These are phyloP conservation scores for Styela plicata DNA, from an alignment of 23 tunicate genomes.

Conservation along the genomic window DNA sequence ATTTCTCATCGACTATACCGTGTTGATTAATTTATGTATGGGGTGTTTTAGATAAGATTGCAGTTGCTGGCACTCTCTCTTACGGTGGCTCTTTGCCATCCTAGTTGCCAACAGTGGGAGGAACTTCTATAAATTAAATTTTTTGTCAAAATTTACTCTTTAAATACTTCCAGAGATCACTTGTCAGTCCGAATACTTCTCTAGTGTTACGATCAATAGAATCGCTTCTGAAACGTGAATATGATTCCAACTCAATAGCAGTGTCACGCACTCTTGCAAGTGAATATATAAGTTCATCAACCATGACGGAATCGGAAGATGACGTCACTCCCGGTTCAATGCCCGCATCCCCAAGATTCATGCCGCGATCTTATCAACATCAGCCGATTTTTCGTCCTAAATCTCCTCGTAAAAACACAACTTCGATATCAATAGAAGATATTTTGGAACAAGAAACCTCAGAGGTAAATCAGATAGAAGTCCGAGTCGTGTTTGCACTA, in stretches of 20 bases:
- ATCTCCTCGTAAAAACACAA: neutral
- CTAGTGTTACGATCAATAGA: conserved; percentile 40
- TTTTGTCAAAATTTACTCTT: too few relatives aligned
- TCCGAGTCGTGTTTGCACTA: too few relatives aligned
- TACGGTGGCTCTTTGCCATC: too few relatives aligned
- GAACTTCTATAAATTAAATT: too few relatives aligned
- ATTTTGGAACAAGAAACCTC: conserved; percentile 1
- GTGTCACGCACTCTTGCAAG: conserved; percentile 30
- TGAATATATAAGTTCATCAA: conserved; percentile 26
- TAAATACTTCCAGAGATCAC: conserved; percentile 71
- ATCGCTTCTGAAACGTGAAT: conserved; percentile 48
- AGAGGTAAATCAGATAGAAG: too few relatives aligned
- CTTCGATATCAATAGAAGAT: conserved; percentile 4
- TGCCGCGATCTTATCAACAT: neutral
- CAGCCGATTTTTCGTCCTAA: neutral
- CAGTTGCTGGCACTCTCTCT: too few relatives aligned
- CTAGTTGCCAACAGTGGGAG: too few relatives aligned
- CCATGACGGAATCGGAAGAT: conserved; percentile 35
- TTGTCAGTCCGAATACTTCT: conserved; percentile 39
- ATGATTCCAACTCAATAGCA: conserved; percentile 43
- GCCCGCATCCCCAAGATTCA: neutral
- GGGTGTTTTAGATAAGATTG: too few relatives aligned
- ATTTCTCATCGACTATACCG: too few relatives aligned
- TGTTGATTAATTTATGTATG: too few relatives aligned
- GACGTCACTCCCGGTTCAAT: conserved; percentile 8